Conservation (phyloP, 2,797 vertebrate species). For the Pangasius mekongensis region DNA sequence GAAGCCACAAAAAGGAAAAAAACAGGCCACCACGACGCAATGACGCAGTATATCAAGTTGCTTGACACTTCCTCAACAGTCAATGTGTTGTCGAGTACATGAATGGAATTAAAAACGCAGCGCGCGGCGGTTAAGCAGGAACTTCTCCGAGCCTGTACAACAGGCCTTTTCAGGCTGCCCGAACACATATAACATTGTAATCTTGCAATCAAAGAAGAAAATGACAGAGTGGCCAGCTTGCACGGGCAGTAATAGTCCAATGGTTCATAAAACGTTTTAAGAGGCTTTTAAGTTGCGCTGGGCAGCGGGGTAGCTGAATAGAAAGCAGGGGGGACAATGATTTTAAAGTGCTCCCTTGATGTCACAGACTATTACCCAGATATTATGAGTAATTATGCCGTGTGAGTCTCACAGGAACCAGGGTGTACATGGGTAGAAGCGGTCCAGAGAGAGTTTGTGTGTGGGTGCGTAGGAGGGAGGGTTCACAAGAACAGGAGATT, state of each 20-base stretch:
- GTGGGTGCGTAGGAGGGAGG: slow-evolving; percentile 58
- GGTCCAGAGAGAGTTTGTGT: slow-evolving; percentile 60
- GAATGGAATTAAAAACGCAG: slow-evolving; percentile 78
- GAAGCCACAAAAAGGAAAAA: slow-evolving; percentile 51
- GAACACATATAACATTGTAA: slow-evolving; percentile 82
- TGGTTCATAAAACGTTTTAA: slow-evolving; percentile 59
- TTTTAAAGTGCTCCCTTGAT: slow-evolving; percentile 55
- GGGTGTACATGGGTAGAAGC: slow-evolving; percentile 68
- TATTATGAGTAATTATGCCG: slow-evolving; percentile 68
- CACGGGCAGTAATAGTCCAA: slow-evolving; percentile 74
- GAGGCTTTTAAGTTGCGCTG: slow-evolving; percentile 59
- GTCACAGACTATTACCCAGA: slow-evolving; percentile 62
- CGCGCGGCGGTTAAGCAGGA: slow-evolving; percentile 71
- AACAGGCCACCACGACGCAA: slow-evolving; percentile 68
- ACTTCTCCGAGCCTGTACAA: slow-evolving; percentile 76
- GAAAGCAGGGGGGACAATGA: slow-evolving; percentile 46
- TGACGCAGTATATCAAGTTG: slow-evolving; percentile 80
- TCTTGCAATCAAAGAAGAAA: slow-evolving; percentile 79
- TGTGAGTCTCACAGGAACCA: slow-evolving; percentile 68
- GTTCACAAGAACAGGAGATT: slow-evolving; percentile 80
- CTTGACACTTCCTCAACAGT: slow-evolving; percentile 77
- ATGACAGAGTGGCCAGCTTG: slow-evolving; percentile 77
- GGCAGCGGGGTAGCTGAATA: slow-evolving; percentile 52
- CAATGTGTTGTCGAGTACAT: slow-evolving; percentile 78
- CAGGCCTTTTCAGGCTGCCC: slow-evolving; percentile 77